Base-by-base conservation (phyloP, 2,888 invertebrate genomes). In the Tenthredo scrophulariae region DNA sequence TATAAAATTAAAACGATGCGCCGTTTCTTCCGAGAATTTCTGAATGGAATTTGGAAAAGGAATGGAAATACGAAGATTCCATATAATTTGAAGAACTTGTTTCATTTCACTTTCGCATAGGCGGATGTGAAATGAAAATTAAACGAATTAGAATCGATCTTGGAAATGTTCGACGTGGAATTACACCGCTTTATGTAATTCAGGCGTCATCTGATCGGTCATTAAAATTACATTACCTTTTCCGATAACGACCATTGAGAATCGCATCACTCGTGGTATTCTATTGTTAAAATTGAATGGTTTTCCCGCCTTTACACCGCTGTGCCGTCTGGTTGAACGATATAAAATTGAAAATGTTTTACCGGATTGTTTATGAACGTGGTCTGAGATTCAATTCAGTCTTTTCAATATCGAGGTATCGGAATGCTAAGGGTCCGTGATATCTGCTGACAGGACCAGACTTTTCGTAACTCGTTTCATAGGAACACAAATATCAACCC, bases 351-450 rank as follows among this genome's bases (percentile, higher is more conserved):
- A 29, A 54, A 54, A 79, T 79, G 33, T 29, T n/a, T 54, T 37
- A 26, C 75, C 54, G 58, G 33, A 79, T 58, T 79, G 79, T 79
- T 79, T 79, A 79, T 54, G 40, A 54, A 58, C 79, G 79, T 79
- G 79, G 33, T 79, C 58, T 58, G 79, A 79, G 50, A 54, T 79
- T 79, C 79, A 54, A 79, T 79, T 79, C 58, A 18, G 79, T 37
- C 26, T 58, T 79, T 54, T 22, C 33, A n/a, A 37, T 33, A 70
- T 43, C 26, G 43, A 9, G 46, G 37, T 6, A 70, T 43, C 46
- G 22, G 70, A 46, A 6, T 26, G 75, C 50, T 46, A 10, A 75
- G 70, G 13, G 9, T 70, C 18, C 37, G 9, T n/a, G n/a, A 70
- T 75, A 46, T 29, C 18, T 10, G 13, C 43, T 43, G 46, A 26